Conservation (phyloP, 2,113 vertebrate genomes). For the Reinhardtius hippoglossoides region DNA sequence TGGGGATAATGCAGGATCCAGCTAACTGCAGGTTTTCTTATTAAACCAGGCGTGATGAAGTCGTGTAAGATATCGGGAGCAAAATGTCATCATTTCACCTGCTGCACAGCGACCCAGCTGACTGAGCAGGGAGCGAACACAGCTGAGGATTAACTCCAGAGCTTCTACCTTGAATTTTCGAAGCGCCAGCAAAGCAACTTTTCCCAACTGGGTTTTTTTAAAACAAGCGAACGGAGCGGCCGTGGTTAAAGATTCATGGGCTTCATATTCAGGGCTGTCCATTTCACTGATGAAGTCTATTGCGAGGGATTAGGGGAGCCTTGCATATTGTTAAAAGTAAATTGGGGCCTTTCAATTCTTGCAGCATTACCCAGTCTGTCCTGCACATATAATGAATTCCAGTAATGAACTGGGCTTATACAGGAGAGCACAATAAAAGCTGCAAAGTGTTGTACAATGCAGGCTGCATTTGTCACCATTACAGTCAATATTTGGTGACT, state of each 20-base stretch:
- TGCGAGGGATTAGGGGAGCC: slow-evolving; percentile 59
- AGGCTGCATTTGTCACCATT: slow-evolving; percentile 72
- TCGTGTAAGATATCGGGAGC: background rate
- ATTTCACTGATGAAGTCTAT: slow-evolving; percentile 59
- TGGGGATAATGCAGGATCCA: slow-evolving; percentile 31
- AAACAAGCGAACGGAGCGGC: slow-evolving; percentile 43
- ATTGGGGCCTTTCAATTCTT: slow-evolving; percentile 70
- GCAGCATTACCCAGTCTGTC: slow-evolving; percentile 56
- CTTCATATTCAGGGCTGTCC: slow-evolving; percentile 51
- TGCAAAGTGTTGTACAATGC: slow-evolving; percentile 65
- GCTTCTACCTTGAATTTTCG: slow-evolving; percentile 41
- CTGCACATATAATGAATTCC: slow-evolving; percentile 64
- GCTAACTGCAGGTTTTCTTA: slow-evolving; percentile 24
- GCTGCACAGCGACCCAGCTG: slow-evolving; percentile 43
- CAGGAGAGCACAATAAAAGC: slow-evolving; percentile 44
- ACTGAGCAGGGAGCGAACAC: slow-evolving; percentile 25
- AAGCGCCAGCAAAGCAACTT: slow-evolving; percentile 52
- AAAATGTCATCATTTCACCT: slow-evolving; percentile 29
- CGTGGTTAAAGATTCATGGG: slow-evolving; percentile 66
- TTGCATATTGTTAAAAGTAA: slow-evolving; percentile 73
- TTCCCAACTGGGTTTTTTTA: slow-evolving; percentile 35
- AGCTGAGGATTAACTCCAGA: slow-evolving; percentile 40
- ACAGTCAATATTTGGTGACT: slow-evolving; percentile 74
- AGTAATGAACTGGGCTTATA: slow-evolving; percentile 66
- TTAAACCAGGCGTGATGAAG: background rate